phyloP scores from a whole-genome alignment of 2,888 invertebrate species.

The Cataglyphis cursor region DNA sequence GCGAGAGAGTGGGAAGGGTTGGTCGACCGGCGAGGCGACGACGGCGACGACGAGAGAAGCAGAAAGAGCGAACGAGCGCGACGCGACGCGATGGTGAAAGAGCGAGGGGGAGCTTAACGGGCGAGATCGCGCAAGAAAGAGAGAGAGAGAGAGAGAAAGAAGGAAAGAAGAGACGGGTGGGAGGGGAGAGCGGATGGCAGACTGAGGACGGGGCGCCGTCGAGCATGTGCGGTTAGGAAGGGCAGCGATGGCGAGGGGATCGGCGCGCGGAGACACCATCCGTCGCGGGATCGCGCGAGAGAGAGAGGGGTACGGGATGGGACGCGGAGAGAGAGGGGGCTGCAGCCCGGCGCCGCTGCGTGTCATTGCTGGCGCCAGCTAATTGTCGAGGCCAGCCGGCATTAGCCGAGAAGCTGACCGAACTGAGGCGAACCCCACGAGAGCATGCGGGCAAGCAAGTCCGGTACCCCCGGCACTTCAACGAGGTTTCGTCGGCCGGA shows the following conservation, averaged over 20 bases:
- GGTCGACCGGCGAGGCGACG: slow-evolving; percentile 30
- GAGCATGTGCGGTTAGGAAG: slow-evolving; percentile 69
- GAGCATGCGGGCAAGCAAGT: slow-evolving; percentile 1
- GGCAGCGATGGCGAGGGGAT: slow-evolving; percentile 53
- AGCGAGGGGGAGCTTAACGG: slow-evolving; percentile 27
- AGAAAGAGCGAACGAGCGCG: slow-evolving; percentile 34
- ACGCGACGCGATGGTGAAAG: slow-evolving; percentile 40
- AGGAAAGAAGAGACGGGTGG: too few species aligned
- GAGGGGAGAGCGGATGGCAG: slow-evolving; percentile 39
- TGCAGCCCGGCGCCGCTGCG: slow-evolving; percentile 83
- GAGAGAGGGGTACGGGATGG: slow-evolving; percentile 31
- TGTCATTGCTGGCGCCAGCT: slow-evolving; percentile 86
- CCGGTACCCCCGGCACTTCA: neutral
- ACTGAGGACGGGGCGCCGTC: slow-evolving; percentile 67
- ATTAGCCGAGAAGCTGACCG: slow-evolving; percentile 81
- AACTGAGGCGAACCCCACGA: slow-evolving; percentile 75
- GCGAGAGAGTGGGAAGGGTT: slow-evolving; percentile 39
- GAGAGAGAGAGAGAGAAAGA: too few species aligned
- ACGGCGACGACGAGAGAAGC: slow-evolving; percentile 20
- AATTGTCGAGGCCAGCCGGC: slow-evolving; percentile 86
- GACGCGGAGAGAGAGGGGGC: slow-evolving; percentile 54
- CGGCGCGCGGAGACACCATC: slow-evolving; percentile 42
- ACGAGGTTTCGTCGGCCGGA: neutral
- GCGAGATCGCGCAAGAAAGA: slow-evolving; percentile 1
- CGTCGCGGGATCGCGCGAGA: slow-evolving; percentile 31